A percentile compares a stretch with the other conserved stretches of the same genome.
These are phyloP conservation scores for Paradisaea rubra DNA, from an alignment of 2,113 vertebrate species.

Conservation along the genomic window DNA sequence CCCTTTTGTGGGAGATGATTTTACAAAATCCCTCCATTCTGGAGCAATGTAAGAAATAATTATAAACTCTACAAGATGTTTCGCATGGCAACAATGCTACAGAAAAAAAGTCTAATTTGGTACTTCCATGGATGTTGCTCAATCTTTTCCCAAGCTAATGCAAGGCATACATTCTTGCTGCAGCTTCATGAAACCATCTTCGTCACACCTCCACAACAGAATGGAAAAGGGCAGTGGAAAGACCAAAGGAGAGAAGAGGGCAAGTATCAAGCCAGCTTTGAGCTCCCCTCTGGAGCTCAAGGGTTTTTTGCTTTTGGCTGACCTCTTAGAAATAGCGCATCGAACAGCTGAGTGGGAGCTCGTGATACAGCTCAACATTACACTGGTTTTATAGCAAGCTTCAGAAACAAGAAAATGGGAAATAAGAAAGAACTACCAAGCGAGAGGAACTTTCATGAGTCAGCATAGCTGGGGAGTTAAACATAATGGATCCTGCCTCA, in stretches of 20 bases:
- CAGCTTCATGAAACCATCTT: background rate
- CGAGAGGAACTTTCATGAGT: background rate
- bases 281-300: background rate
- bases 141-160: background rate
- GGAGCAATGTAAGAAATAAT: background rate
- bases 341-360: background rate
- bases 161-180: background rate
- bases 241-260: background rate
- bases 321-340: rapidly evolving
- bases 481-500: background rate
- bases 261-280: background rate
- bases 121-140: background rate
- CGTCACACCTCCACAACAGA: background rate
- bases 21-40: background rate
- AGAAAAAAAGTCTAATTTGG: background rate
- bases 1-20: background rate
- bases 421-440: background rate
- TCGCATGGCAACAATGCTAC: background rate
- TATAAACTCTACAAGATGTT: background rate
- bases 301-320: background rate
- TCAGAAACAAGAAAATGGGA: background rate
- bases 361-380: rapidly evolving
- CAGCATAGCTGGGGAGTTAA: background rate
- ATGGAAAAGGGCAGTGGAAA: background rate
- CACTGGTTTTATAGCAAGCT: background rate